Base-by-base conservation (phyloP, 2,888 invertebrate genomes). In the Drosophila putrida region DNA sequence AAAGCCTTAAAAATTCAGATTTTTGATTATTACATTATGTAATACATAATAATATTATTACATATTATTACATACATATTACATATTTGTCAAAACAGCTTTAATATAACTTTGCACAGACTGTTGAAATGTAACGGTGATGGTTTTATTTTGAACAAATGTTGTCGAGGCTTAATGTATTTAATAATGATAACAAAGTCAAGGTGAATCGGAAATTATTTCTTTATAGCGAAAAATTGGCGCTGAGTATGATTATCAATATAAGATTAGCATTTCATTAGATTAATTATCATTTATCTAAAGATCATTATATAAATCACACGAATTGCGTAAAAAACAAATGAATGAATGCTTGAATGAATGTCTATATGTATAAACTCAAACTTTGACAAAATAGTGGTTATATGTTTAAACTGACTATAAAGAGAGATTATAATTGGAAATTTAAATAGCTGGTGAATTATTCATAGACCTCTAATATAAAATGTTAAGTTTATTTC, bases 301-400 rank as follows among this genome's bases (percentile, higher is more conserved):
- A 13, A 38, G 38, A 51, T 50, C 36, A 27, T 15, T 8, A 27
- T 27, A 39, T 51, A 51, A 54, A 41, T 25, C 54, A 35, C 33
- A 31, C 25, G 35, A 27, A 50, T 20, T 20, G 20, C 20, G 2
- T 33, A 20, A 4, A 9, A 43, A 54, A 33, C 20, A 20, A 20
- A 54, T 54, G 31, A 54, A 41, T 54, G 39, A 41, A 41, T 31
- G 11, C 15, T 4, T 20, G 20, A 43, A 43, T 43, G 54, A 54
- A 43, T 54, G 6, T 13, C 25, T 25, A 33, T 25, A 20, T 35
- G 33, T 33, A 6, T 3, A 13, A 20, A 35, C 35, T 25, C 11
- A 35, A 25, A 20, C 11, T 20, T 20, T 35, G 35, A 49, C 49
- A 35, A 49, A 49, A 35, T 49, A 20, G 20, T 47, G 31, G 6